A percentile compares a stretch with the other conserved stretches of the same genome.
Evolutionary conservation across 2,888 invertebrate species (phyloP).

Genomic region (Melipona beecheii): DNA sequence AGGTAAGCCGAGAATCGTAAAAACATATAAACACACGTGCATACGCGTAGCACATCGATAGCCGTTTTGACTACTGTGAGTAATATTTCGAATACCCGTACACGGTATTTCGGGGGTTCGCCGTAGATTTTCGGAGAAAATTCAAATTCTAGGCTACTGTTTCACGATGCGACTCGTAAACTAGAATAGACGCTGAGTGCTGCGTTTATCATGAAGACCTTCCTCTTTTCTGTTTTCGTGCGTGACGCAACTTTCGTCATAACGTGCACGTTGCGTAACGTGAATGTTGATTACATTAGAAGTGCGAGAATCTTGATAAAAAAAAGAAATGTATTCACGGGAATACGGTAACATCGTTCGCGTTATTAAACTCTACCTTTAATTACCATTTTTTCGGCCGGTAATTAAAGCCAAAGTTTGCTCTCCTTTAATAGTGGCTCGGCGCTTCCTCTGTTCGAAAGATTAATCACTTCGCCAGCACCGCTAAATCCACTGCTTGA

Average conservation of each 20-base stretch:
- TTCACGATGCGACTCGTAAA: slow-evolving; percentile 16
- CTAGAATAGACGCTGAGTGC: slow-evolving; percentile 6
- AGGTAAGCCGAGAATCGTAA: slow-evolving; percentile 2
- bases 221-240: not conserved
- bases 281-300: not conserved
- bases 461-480: not conserved
- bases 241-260: not conserved
- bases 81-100: not conserved
- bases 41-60: not conserved
- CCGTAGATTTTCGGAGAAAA: not conserved
- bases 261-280: not conserved
- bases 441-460: not conserved
- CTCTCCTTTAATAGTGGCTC: not conserved
- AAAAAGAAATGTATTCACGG: not conserved
- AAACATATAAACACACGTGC: too few relatives aligned
- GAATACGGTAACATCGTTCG: not conserved
- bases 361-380: not conserved
- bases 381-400: not conserved
- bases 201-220: slow-evolving; percentile 19
- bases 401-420: not conserved
- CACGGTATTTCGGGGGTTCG: too few relatives aligned
- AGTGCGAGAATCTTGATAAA: not conserved
- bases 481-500: not conserved
- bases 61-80: slow-evolving; percentile 9
- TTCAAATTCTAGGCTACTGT: slow-evolving; percentile 20